A percentile compares a stretch with the other conserved stretches of the same genome.
Evolutionary conservation across 23 tunicate species (phyloP).

Genomic region (Trididemnum nubilum): DNA sequence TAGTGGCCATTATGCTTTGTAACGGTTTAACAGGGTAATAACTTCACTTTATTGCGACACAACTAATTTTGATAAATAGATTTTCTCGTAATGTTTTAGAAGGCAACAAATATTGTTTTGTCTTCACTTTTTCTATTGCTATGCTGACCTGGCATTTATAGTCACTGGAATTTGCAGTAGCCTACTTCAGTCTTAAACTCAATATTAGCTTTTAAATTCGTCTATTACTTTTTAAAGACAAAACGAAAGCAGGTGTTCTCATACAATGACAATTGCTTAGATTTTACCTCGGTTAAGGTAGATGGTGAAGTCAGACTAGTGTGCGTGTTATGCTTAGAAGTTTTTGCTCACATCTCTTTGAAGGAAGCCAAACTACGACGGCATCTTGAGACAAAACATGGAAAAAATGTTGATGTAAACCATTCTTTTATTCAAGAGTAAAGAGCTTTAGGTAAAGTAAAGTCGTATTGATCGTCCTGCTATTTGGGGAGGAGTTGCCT

Average conservation of each 20-base stretch:
- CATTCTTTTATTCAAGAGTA: constrained; percentile 32
- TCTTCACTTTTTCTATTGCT: too few species aligned
- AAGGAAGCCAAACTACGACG: constrained; percentile 55
- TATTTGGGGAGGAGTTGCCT: constrained; percentile 46
- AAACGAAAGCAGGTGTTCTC: constrained; percentile 59
- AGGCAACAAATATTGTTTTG: too few species aligned
- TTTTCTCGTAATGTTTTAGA: too few species aligned
- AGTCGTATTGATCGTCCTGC: constrained; percentile 57
- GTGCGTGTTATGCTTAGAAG: constrained; percentile 51
- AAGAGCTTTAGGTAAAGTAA: constrained; percentile 26
- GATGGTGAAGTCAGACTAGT: constrained; percentile 51
- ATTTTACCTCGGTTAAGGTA: constrained; percentile 59
- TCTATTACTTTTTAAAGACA: constrained; percentile 34
- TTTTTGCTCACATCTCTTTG: constrained; percentile 60
- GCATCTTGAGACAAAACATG: constrained; percentile 57
- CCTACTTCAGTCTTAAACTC: neutral
- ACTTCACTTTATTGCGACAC: too few species aligned
- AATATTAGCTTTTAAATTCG: neutral
- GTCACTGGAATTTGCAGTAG: too few species aligned
- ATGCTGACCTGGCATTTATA: too few species aligned
- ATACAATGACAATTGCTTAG: constrained; percentile 31
- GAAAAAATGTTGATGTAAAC: constrained; percentile 28
- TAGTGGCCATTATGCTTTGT: too few species aligned
- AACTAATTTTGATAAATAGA: too few species aligned
- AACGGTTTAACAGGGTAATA: too few species aligned